Evolutionary conservation across 2,113 vertebrate genomes (phyloP), one percentile per base, ranked within the genome.

Genomic region (Spizaetus ornatus): DNA sequence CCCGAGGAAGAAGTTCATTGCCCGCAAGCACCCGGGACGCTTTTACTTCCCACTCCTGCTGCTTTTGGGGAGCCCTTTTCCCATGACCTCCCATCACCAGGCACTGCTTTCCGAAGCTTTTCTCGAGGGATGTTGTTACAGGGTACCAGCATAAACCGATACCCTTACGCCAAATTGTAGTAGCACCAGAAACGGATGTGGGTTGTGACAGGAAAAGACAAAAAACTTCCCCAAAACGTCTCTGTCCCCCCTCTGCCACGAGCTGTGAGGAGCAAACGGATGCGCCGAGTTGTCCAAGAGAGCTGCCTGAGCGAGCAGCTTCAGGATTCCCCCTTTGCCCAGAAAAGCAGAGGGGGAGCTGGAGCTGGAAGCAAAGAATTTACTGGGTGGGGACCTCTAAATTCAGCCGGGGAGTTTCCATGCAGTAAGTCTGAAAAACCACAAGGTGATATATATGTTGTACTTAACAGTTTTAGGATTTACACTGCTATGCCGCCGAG

Each of bases 241-340:
- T 63, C 67, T 7, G 11, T 5, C 6, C n/a, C 20, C 10, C 7
- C 42, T 17, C 40, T 42, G 34, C 78, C 48, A 0, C 0, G 13
- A 79, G 31, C 40, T 18, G 42, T 1, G 2, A 26, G 61, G 47
- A 76, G 53, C 40, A 56, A 32, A 72, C 1, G 3, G 29, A 38
- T 2, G 1, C 1, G 4, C 2, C 2, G 2, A 13, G 7, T 13
- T 56, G 36, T n/a, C 72, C 7, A 5, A 0, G 53, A 18, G 19
- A 69, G 42, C 52, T 31, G 32, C 71, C 43, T 6, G 61, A 66
- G 53, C 0, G 2, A 53, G 10, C 27, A 21, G 22, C 2, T 27
- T 40, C 56, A 38, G 42, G 45, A 23, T 50, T 43, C 52, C 22
- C 36, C 23, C 53, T 55, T 42, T 18, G 6, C 4, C 47, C 25